Evolutionary conservation across 2,888 invertebrate genomes (phyloP).

Genomic region (Pinctada fucata): DNA sequence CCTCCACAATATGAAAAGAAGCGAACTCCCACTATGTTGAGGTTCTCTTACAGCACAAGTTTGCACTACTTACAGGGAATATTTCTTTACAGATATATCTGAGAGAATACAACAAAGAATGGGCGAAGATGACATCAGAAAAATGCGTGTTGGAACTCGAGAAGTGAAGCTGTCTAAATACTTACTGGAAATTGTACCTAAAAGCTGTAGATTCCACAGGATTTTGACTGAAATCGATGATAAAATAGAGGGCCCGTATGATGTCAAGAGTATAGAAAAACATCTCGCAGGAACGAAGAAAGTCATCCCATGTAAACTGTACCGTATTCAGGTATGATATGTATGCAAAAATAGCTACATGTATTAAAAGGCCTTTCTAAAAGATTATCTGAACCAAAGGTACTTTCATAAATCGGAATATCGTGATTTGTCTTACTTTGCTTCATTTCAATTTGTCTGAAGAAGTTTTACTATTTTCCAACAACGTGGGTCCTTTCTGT

Average conservation of each 20-base stretch:
- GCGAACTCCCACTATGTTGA: no score
- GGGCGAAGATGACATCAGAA: constrained; percentile 11
- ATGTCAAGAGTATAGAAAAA: constrained; percentile 6
- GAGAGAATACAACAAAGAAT: constrained; percentile 11
- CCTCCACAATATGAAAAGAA: no score
- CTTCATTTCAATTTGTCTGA: no score
- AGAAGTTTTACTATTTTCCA: no score
- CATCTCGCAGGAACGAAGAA: background rate
- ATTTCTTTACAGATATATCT: constrained; percentile 5
- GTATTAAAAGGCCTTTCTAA: background rate
- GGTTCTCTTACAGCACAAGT: background rate
- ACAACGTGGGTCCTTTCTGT: no score
- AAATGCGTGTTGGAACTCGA: constrained; percentile 12
- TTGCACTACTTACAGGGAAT: no score
- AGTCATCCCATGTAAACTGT: constrained; percentile 21
- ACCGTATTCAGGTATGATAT: constrained; percentile 17
- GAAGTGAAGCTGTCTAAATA: constrained; percentile 5
- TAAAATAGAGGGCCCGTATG: constrained; percentile 18
- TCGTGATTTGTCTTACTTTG: background rate
- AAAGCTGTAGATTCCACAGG: constrained; percentile 14
- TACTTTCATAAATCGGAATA: background rate
- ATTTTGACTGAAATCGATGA: constrained; percentile 4
- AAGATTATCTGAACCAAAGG: background rate
- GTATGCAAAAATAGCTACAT: background rate
- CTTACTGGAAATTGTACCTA: constrained; percentile 23